phyloP scores from a whole-genome alignment of 2,797 vertebrate genomes.

The Mergus octosetaceus region DNA sequence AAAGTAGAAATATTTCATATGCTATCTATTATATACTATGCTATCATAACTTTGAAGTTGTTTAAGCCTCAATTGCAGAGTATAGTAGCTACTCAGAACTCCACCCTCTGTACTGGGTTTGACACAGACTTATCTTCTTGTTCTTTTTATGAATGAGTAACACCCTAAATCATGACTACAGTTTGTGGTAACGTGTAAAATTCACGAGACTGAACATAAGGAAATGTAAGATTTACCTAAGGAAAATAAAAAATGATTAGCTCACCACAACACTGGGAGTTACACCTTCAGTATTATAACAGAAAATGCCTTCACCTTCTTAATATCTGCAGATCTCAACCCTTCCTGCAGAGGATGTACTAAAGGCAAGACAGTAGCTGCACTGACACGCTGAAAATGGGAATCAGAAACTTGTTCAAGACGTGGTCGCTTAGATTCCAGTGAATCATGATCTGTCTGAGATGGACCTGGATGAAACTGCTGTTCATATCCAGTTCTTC shows the following conservation, averaged over 20 bases:
- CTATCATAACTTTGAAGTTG: too few relatives aligned
- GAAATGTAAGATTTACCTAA: neutral
- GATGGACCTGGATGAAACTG: constrained; percentile 86
- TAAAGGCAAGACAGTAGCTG: constrained; percentile 85
- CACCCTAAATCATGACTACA: neutral
- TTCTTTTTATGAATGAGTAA: neutral
- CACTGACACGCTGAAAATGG: constrained; percentile 87
- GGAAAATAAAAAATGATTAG: neutral
- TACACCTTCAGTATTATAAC: neutral
- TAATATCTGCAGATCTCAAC: constrained; percentile 87
- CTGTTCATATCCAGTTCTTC: constrained; percentile 93
- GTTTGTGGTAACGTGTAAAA: neutral
- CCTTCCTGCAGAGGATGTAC: constrained; percentile 89
- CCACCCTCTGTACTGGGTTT: too few relatives aligned
- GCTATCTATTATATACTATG: too few relatives aligned
- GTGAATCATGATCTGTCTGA: constrained; percentile 87
- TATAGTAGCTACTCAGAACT: too few relatives aligned
- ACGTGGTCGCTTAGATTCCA: constrained; percentile 93
- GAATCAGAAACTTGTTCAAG: constrained; percentile 90
- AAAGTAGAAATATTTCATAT: too few relatives aligned
- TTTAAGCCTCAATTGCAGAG: too few relatives aligned
- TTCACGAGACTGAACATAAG: neutral
- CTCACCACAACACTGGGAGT: neutral
- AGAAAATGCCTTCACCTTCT: constrained; percentile 85
- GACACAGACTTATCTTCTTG: too few relatives aligned